A percentile compares a stretch with the other conserved stretches of the same genome.
Evolutionary conservation across 2,113 vertebrate species (phyloP).

Genomic region (Camelus dromedarius): DNA sequence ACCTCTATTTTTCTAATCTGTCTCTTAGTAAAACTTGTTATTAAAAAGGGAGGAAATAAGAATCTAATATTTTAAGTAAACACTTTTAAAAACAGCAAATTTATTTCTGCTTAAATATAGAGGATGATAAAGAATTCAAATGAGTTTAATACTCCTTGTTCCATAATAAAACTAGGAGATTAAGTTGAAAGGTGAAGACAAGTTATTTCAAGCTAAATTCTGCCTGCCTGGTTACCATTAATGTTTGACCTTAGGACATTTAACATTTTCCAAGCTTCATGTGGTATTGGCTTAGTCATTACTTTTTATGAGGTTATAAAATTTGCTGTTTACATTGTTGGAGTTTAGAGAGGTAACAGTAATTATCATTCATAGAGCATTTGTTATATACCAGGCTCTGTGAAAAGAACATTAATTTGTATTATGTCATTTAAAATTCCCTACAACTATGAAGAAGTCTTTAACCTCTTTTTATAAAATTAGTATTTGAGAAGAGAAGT

Average conservation of each 20-base stretch:
- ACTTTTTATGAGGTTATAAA: conserved; percentile 20
- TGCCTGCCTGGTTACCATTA: not conserved
- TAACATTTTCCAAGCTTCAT: conserved; percentile 19
- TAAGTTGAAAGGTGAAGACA: not conserved
- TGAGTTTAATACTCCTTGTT: not conserved
- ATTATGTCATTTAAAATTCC: conserved; percentile 1
- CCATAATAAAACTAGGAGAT: not conserved
- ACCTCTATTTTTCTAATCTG: not conserved
- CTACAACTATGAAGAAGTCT: not conserved
- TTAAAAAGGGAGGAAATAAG: not conserved
- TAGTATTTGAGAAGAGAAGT: not conserved
- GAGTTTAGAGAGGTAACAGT: not conserved
- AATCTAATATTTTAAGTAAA: conserved; percentile 29
- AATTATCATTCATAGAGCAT: not conserved
- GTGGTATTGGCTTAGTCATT: not conserved
- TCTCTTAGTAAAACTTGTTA: not conserved
- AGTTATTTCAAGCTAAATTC: not conserved
- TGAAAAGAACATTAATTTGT: not conserved
- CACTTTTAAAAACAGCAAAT: not conserved
- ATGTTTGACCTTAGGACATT: not conserved
- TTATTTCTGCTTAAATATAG: not conserved
- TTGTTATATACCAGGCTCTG: not conserved
- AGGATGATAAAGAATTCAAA: not conserved
- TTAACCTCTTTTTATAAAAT: not conserved
- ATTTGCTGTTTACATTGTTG: not conserved